These are phyloP conservation scores for Eupeodes luniger DNA, from an alignment of 2,888 invertebrate genomes.

Conservation along the genomic window DNA sequence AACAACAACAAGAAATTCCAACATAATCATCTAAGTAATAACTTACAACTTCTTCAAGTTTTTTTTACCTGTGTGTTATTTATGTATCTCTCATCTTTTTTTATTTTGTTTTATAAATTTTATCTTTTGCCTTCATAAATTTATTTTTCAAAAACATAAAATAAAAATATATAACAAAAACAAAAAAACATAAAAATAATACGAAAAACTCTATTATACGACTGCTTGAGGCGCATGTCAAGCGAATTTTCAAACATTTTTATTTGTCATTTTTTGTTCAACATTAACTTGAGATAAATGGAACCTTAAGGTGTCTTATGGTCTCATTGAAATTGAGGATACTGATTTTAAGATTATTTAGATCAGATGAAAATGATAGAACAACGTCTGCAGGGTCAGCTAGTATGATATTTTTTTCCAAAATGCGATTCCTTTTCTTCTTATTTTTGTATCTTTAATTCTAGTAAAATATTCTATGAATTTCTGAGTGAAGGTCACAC, in stretches of 20 bases:
- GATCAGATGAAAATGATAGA: no score
- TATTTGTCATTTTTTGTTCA: constrained; percentile 40
- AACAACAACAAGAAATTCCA: constrained; percentile 36
- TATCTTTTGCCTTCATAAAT: constrained; percentile 64
- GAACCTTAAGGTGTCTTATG: not conserved
- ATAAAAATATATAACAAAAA: constrained; percentile 12
- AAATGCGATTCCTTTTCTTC: no score
- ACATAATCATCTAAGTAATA: constrained; percentile 61
- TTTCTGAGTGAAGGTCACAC: no score
- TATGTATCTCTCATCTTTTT: constrained; percentile 68
- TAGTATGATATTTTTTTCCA: no score
- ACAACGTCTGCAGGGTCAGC: no score
- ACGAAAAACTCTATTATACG: constrained; percentile 62
- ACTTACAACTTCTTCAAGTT: constrained; percentile 71
- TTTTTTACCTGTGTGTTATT: constrained; percentile 64
- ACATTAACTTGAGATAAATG: not conserved
- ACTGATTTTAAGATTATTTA: no score
- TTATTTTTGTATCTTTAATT: no score
- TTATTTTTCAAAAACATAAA: constrained; percentile 53
- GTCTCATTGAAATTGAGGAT: not conserved
- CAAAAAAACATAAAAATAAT: not conserved
- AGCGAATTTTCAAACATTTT: constrained; percentile 71
- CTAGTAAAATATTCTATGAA: no score
- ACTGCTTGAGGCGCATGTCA: constrained; percentile 72
- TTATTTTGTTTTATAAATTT: not conserved